These are phyloP conservation scores for Ginglymostoma cirratum DNA, from an alignment of 2,113 vertebrate genomes.

Conservation along the genomic window DNA sequence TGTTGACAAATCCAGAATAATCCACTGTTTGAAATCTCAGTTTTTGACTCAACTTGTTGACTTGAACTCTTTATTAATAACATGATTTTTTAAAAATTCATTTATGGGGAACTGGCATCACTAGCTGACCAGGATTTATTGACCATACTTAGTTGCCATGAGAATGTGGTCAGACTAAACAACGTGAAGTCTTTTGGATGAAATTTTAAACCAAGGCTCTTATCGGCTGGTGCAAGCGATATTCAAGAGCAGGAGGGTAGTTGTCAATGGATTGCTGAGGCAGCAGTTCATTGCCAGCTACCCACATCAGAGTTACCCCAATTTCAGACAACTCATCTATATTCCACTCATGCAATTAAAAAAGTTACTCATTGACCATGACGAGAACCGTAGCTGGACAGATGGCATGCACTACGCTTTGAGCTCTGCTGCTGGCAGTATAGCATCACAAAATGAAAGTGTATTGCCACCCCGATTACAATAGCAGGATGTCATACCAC, in stretches of 20 bases:
- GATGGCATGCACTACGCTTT: no score
- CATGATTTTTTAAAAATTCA: no score
- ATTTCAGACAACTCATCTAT: background rate
- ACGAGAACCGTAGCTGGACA: background rate
- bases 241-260: background rate
- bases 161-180: background rate
- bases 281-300: background rate
- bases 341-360: background rate
- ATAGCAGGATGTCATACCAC: background rate
- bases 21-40: background rate
- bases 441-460: background rate
- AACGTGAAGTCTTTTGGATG: background rate
- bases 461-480: background rate
- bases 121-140: no score
- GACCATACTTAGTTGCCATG: no score
- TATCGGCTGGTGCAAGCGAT: background rate
- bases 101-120: no score
- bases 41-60: background rate
- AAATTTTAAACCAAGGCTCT: background rate
- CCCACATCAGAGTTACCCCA: background rate
- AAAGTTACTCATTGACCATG: background rate
- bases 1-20: background rate
- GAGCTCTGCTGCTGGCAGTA: background rate
- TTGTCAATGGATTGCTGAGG: background rate
- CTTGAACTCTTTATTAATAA: background rate